A percentile compares a stretch with the other conserved stretches of the same genome.
Evolutionary conservation across 2,797 vertebrate genomes (phyloP).

Genomic region (Poecilia wingei): DNA sequence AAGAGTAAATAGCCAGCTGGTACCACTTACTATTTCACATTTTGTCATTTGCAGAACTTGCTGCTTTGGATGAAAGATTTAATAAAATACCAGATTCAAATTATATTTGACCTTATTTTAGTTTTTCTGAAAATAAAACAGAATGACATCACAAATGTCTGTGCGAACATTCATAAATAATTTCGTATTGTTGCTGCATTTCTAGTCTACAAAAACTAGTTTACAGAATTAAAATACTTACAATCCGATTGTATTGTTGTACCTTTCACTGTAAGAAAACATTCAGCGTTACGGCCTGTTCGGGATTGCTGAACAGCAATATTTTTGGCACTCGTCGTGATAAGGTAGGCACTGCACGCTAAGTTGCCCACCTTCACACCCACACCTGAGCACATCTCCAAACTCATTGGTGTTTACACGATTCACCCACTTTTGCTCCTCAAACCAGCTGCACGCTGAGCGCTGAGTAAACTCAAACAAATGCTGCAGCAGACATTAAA

Average conservation of each 20-base stretch:
- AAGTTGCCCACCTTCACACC: slow-evolving; percentile 32
- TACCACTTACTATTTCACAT: background rate
- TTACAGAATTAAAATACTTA: background rate
- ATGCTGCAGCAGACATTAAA: slow-evolving; percentile 28
- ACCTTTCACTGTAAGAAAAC: background rate
- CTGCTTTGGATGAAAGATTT: background rate
- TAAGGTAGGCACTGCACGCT: slow-evolving; percentile 3
- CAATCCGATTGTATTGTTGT: background rate
- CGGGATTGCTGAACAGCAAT: background rate
- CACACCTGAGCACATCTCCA: slow-evolving; percentile 38
- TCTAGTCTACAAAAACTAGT: background rate
- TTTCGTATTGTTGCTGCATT: background rate
- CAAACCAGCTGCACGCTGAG: slow-evolving; percentile 22
- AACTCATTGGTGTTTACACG: slow-evolving; percentile 19
- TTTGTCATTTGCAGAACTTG: background rate
- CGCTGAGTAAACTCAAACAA: slow-evolving; percentile 44
- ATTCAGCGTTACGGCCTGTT: background rate
- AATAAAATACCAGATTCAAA: background rate
- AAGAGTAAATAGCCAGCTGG: background rate
- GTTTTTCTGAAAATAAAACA: background rate
- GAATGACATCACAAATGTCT: background rate
- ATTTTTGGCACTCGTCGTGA: slow-evolving; percentile 4
- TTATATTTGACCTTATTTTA: background rate
- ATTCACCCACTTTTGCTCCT: slow-evolving; percentile 31
- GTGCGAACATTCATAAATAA: background rate